Evolutionary conservation across 2,888 invertebrate genomes (phyloP).

Genomic region (Mantis religiosa): DNA sequence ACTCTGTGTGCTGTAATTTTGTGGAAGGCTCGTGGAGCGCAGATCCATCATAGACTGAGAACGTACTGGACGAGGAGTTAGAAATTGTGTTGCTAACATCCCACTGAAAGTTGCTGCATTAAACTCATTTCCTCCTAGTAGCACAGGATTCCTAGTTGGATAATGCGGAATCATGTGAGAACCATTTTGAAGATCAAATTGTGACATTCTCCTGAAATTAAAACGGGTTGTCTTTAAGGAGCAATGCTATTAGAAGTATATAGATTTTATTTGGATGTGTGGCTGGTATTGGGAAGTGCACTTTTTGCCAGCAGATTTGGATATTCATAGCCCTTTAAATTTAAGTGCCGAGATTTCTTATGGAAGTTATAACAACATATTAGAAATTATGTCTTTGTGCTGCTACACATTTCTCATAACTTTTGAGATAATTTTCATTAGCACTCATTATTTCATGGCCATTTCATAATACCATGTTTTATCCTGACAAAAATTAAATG

Average conservation of each 20-base stretch:
- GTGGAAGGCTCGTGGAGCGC: slow-evolving; percentile 35
- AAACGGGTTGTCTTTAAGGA: background rate
- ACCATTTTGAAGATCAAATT: background rate
- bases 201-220: background rate
- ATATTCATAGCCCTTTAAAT: too few relatives aligned
- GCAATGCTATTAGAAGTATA: background rate
- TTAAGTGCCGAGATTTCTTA: too few relatives aligned
- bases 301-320: too few relatives aligned
- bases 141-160: background rate
- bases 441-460: too few relatives aligned
- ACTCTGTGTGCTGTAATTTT: slow-evolving; percentile 8
- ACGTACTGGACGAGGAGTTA: slow-evolving; percentile 37
- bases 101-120: slow-evolving; percentile 22
- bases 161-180: background rate
- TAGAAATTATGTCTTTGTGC: too few relatives aligned
- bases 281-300: too few relatives aligned
- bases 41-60: slow-evolving; percentile 45
- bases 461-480: too few relatives aligned
- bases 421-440: too few relatives aligned
- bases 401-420: too few relatives aligned
- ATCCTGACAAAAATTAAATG: too few relatives aligned
- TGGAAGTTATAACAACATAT: too few relatives aligned
- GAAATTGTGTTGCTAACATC: background rate
- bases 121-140: slow-evolving; percentile 17
- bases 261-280: too few relatives aligned